Percentiles rank a stretch among this genome's conserved stretches.
Evolutionary conservation across 2,888 invertebrate genomes (phyloP).

Genomic region (Callosobruchus maculatus): DNA sequence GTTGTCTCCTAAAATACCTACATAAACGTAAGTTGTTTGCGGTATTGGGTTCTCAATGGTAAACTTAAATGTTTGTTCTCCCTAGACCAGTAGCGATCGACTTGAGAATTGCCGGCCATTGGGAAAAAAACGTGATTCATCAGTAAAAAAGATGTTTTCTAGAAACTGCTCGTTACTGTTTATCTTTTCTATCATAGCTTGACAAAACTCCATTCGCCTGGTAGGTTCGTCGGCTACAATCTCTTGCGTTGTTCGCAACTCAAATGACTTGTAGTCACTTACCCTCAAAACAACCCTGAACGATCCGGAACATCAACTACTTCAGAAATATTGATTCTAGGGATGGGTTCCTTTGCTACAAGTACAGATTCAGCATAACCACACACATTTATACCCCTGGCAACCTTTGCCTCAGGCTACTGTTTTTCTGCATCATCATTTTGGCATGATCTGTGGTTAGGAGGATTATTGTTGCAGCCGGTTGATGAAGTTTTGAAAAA

Average conservation of each 20-base stretch:
- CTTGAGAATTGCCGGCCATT: slow-evolving; percentile 1
- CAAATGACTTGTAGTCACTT: slow-evolving; percentile 2
- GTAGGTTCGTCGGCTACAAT: not conserved
- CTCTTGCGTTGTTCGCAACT: not conserved
- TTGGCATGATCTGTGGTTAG: no score
- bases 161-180: not conserved
- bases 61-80: not conserved
- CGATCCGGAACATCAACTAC: not conserved
- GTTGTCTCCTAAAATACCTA: slow-evolving; percentile 3
- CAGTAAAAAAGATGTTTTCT: slow-evolving; percentile 1
- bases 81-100: not conserved
- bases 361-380: slow-evolving; percentile 1
- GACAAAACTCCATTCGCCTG: slow-evolving; percentile 5
- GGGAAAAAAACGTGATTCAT: slow-evolving; percentile 3
- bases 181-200: not conserved
- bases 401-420: not conserved
- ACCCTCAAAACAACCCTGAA: slow-evolving; percentile 2
- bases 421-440: no score
- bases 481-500: no score
- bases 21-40: slow-evolving; percentile 3
- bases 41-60: not conserved
- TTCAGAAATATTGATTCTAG: not conserved
- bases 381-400: not conserved
- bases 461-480: no score
- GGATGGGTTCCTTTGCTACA: not conserved